Base-by-base conservation (phyloP, 2,888 invertebrate species). In the Clanis bilineata region DNA sequence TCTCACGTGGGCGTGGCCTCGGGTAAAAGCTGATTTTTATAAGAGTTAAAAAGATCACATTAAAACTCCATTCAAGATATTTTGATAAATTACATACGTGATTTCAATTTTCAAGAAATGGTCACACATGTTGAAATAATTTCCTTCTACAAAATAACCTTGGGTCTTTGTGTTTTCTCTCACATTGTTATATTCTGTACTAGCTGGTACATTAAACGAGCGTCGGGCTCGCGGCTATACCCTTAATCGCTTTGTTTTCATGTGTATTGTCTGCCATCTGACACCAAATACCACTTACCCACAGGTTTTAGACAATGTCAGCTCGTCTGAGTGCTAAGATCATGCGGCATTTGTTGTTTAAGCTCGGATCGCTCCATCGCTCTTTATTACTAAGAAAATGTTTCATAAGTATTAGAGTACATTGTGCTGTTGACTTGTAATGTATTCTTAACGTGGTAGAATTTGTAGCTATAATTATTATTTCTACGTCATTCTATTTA, bases 301-400 rank as follows among this genome's bases (percentile, higher is more conserved):
- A 32, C 18, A 51, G 21, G 47, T 15, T 47, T 47, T 25, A 47
- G 28, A 28, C 15, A 47, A 47, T 51, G 32, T 10, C 32, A 18
- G 28, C 10, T 28, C 32, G 15, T 5, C 32, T 32, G 1, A 51
- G 51, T 28, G 51, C 51, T 18, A 2, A 12, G 28, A 15, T 18
- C 15, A 5, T 7, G 15, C 28, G 47, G 15, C n/a, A 3, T 28
- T 7, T 28, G 15, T 25, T 28, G 10, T 51, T 15, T 2, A 41
- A 41, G 7, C 15, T 3, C 12, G 6, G 15, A 7, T 7, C 18
- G 41, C 9, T 18, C 15, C 15, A 15, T 36, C 36, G 3, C 4
- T 39, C 15, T 39, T 51, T 45, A 45, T 45, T 47, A n/a, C n/a
- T 15, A 47, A 47, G 47, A 47, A 47, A 47, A 47, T 47, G 15